Conservation (phyloP, 2,888 invertebrate species). For the Tubulanus polymorphus region DNA sequence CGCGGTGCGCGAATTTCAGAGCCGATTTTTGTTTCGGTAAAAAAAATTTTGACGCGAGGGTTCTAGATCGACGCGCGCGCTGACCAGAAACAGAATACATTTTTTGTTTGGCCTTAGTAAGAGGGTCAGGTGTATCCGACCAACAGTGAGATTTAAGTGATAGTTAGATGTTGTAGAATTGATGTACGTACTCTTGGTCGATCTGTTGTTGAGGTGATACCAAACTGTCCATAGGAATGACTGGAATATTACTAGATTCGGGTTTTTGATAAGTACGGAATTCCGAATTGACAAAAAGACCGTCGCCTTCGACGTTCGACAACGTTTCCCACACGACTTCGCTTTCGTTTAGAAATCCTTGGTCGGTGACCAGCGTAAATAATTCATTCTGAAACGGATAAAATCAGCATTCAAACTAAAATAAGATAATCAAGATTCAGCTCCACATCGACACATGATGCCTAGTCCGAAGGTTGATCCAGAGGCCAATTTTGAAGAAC, state of each 20-base stretch:
- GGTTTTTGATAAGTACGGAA: slow-evolving; percentile 53
- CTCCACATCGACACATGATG: too few relatives aligned
- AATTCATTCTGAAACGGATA: slow-evolving; percentile 53
- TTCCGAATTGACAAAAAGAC: slow-evolving; percentile 57
- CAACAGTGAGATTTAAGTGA: neutral
- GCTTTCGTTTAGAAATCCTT: slow-evolving; percentile 58
- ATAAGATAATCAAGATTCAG: too few relatives aligned
- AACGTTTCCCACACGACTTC: slow-evolving; percentile 61
- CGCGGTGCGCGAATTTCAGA: too few relatives aligned
- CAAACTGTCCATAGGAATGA: slow-evolving; percentile 19
- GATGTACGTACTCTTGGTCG: slow-evolving; percentile 55
- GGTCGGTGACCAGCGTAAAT: slow-evolving; percentile 59
- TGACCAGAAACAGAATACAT: too few relatives aligned
- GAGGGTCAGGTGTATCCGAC: neutral
- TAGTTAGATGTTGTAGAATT: too few relatives aligned
- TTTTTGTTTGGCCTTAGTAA: too few relatives aligned
- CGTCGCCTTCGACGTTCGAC: slow-evolving; percentile 58
- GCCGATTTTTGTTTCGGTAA: too few relatives aligned
- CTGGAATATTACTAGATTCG: slow-evolving; percentile 26
- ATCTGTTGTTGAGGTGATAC: slow-evolving; percentile 52
- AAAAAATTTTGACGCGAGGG: too few relatives aligned
- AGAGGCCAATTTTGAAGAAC: too few relatives aligned
- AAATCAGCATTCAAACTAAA: too few relatives aligned
- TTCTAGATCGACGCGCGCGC: too few relatives aligned
- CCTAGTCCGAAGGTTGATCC: too few relatives aligned